Base-by-base conservation (phyloP, 2,888 invertebrate genomes). In the Argyresthia goedartella region DNA sequence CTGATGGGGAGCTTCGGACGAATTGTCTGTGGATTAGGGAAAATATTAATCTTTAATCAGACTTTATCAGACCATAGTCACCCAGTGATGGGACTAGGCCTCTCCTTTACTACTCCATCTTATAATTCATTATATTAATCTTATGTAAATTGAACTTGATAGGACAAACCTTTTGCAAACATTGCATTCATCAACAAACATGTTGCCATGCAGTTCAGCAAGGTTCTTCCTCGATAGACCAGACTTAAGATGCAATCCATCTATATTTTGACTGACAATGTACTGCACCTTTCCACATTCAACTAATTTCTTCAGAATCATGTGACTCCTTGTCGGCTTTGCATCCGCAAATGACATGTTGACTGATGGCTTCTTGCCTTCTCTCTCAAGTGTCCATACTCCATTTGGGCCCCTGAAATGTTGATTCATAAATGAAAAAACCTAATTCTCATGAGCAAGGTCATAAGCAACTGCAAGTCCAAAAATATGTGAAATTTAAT, bases 131-230 rank as follows among this genome's bases (percentile, higher is more conserved):
- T 25, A 25, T 6, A 25, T 4, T 25, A 25, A 25, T 25, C 2
- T n/a, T 25, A 25, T 6, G 25, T 25, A 25, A 25, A 25, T 25
- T 4, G 25, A 25, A 25, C 25, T 4, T 25, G 3, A 25, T 4
- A 25, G 2, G 6, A 25, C 25, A 25, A 25, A 92, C 92, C 89
- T 91, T 75, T 93, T 92, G 81, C 99, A 99, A 62, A 92, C 89
- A 69, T 92, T 91, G 73, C 99, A 99, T 70, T 97, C 93, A 73
- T 98, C 97, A 36, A 95, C 89, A 81, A 97, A 99, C 94, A 99
- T 98, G 76, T 99, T 98, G 1, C 99, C 99, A 87, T 99, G 99
- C 48, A 99, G 87, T 79, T 99, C 99, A 9, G 98, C 91, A 56
- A 99, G 79, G 67, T 92, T 85, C 62, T 92, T 90, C 55, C 97